A percentile compares a stretch with the other conserved stretches of the same genome.
These are phyloP conservation scores for Alentia gelatinosa DNA, from an alignment of 2,888 invertebrate genomes.

Conservation along the genomic window DNA sequence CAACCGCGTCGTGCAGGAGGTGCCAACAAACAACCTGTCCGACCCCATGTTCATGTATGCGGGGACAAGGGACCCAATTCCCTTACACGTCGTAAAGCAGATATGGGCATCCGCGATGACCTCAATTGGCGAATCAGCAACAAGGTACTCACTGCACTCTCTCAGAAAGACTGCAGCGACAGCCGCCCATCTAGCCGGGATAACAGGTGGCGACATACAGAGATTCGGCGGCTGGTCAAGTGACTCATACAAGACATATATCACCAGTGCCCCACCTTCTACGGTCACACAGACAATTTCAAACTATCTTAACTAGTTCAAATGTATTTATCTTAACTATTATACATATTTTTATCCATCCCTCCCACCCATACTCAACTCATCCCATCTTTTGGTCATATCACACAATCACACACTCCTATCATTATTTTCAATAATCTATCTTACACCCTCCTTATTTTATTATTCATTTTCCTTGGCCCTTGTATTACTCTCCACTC, in stretches of 20 bases:
- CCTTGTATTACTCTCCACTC: no score
- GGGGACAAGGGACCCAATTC: background rate
- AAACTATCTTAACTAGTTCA: background rate
- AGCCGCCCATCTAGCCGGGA: background rate
- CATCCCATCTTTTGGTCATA: background rate
- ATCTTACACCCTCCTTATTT: no score
- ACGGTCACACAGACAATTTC: background rate
- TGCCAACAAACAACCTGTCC: background rate
- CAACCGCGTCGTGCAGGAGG: background rate
- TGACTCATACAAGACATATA: background rate
- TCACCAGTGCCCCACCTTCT: background rate
- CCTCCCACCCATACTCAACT: background rate
- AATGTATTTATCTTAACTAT: background rate
- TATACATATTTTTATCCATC: background rate
- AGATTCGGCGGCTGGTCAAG: background rate
- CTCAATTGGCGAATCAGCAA: background rate
- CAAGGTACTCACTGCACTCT: background rate
- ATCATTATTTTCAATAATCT: background rate
- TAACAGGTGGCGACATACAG: background rate
- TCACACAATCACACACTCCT: background rate
- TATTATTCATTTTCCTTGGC: no score
- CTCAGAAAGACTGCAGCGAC: background rate
- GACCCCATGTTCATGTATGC: background rate
- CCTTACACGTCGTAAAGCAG: background rate
- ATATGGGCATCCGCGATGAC: background rate